phyloP scores from a whole-genome alignment of 2,888 invertebrate species.

The Amiota communis region DNA sequence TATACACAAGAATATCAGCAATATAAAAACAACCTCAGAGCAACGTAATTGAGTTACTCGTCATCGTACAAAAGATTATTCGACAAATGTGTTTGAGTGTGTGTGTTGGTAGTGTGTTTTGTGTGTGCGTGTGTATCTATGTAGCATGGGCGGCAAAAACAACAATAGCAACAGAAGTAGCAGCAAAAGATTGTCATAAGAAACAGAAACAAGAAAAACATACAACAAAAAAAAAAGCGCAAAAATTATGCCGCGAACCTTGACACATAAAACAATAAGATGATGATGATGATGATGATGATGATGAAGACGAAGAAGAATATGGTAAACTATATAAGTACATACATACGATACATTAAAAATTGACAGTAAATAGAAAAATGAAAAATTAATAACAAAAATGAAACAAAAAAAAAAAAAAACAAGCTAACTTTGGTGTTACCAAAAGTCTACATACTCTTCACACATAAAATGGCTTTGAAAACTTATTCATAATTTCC shows the following conservation, averaged over 20 bases:
- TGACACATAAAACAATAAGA: constrained; percentile 65
- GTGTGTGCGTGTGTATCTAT: constrained; percentile 28
- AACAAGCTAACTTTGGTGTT: background rate
- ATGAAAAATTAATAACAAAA: background rate
- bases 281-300: constrained; percentile 42
- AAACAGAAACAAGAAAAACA: constrained; percentile 52
- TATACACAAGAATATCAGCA: background rate
- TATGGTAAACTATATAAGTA: background rate
- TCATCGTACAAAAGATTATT: background rate
- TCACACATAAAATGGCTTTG: too few relatives aligned
- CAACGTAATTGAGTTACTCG: constrained; percentile 9
- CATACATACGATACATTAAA: background rate
- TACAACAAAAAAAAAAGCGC: constrained; percentile 24
- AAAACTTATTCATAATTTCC: too few relatives aligned
- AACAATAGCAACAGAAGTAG: constrained; percentile 48
- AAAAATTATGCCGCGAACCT: constrained; percentile 69
- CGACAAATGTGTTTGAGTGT: too few relatives aligned
- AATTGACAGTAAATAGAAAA: background rate
- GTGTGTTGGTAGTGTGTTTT: background rate
- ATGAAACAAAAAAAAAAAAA: background rate
- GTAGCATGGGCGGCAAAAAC: constrained; percentile 42
- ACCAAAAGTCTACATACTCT: too few relatives aligned
- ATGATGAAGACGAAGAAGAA: constrained; percentile 42
- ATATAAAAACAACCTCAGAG: background rate
- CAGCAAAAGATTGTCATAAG: too few relatives aligned